Conservation (phyloP, 2,888 invertebrate species). For the Chrysolina americana region DNA sequence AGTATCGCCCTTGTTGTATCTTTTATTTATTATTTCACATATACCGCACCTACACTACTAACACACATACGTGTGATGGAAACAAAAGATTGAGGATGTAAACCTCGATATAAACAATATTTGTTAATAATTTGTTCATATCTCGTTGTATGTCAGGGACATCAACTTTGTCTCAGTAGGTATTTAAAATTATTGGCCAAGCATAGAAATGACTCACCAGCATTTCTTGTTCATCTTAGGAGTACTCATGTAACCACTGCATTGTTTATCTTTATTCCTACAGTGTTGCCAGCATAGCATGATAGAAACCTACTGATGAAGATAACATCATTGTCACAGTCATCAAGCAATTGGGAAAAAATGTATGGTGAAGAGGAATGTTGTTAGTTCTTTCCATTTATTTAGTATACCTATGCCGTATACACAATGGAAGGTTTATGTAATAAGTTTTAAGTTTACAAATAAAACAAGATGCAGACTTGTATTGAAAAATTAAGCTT, state of each 20-base stretch:
- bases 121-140: not conserved
- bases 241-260: conserved; percentile 19
- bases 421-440: too few relatives aligned
- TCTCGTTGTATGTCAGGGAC: conserved; percentile 30
- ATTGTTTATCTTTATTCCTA: conserved; percentile 20
- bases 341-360: too few relatives aligned
- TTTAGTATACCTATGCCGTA: too few relatives aligned
- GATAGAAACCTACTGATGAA: too few relatives aligned
- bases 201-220: conserved; percentile 25
- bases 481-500: too few relatives aligned
- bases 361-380: too few relatives aligned
- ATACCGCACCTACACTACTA: not conserved
- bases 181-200: conserved; percentile 25
- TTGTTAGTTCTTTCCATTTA: too few relatives aligned
- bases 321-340: too few relatives aligned
- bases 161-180: conserved; percentile 26
- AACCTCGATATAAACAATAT: not conserved
- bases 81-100: not conserved
- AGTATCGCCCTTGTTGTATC: too few relatives aligned
- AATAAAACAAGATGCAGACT: too few relatives aligned
- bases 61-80: not conserved
- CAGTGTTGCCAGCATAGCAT: conserved; percentile 1
- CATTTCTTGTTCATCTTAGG: conserved; percentile 26
- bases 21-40: too few relatives aligned
- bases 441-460: too few relatives aligned